Percentiles rank a stretch among this genome's conserved stretches.
Evolutionary conservation across 2,797 vertebrate genomes (phyloP).

Genomic region (Takifugu rubripes): DNA sequence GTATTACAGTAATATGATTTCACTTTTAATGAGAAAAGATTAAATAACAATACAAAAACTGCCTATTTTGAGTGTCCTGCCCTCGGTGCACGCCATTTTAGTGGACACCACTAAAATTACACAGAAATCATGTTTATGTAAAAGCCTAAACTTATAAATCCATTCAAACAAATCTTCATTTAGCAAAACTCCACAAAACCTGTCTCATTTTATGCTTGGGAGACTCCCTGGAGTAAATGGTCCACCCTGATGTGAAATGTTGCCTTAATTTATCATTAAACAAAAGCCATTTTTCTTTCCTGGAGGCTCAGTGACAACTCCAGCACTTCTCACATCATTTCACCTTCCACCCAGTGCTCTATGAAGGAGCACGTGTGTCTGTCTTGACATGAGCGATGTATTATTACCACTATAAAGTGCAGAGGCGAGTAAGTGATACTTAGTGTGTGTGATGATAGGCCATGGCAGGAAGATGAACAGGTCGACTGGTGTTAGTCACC

Average conservation of each 20-base stretch:
- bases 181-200: too few relatives aligned
- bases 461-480: conserved; percentile 72
- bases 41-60: too few relatives aligned
- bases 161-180: too few relatives aligned
- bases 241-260: background rate
- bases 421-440: conserved; percentile 33
- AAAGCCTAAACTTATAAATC: too few relatives aligned
- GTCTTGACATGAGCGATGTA: conserved; percentile 34
- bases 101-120: too few relatives aligned
- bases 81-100: too few relatives aligned
- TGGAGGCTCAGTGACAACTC: conserved; percentile 19
- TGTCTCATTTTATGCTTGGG: too few relatives aligned
- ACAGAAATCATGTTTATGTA: too few relatives aligned
- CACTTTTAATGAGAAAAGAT: too few relatives aligned
- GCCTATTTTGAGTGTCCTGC: too few relatives aligned
- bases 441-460: conserved; percentile 44
- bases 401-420: conserved; percentile 36
- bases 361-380: conserved; percentile 19
- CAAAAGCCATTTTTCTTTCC: conserved; percentile 23
- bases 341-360: conserved; percentile 19
- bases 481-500: conserved; percentile 58
- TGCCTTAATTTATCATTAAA: conserved; percentile 29
- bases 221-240: background rate
- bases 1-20: too few relatives aligned
- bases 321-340: conserved; percentile 26